These are phyloP conservation scores for Macrotus californicus DNA, from an alignment of 2,113 vertebrate species.

Conservation along the genomic window DNA sequence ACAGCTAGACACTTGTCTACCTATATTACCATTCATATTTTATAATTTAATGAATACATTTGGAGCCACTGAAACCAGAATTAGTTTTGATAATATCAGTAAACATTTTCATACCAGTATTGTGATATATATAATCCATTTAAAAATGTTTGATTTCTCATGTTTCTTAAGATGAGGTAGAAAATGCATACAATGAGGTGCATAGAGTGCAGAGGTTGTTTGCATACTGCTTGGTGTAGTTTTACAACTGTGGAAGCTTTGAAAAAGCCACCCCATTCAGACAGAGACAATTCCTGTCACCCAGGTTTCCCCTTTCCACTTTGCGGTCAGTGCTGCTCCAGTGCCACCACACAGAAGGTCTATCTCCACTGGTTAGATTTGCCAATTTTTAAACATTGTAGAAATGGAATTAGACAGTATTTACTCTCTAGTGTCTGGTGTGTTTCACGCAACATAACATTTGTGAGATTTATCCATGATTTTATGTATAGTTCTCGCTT, in stretches of 20 bases:
- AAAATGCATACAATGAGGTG: background rate
- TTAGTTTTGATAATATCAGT: background rate
- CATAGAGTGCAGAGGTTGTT: background rate
- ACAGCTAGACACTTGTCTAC: background rate
- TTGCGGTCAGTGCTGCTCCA: background rate
- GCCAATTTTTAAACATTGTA: background rate
- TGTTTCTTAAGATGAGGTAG: background rate
- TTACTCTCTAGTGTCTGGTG: background rate
- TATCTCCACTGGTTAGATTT: background rate
- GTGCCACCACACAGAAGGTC: background rate
- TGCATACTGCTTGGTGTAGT: background rate
- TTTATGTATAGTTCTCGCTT: background rate
- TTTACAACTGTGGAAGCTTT: background rate
- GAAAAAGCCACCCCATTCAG: background rate
- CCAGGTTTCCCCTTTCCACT: background rate
- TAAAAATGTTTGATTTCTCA: background rate
- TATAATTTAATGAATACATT: background rate
- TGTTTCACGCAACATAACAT: background rate
- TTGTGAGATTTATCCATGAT: background rate
- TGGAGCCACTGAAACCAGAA: background rate
- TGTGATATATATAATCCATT: background rate
- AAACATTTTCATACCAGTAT: background rate
- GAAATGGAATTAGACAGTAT: background rate
- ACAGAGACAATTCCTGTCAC: background rate
- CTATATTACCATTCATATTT: background rate